Conservation (phyloP, 2,113 vertebrate genomes). For the Phycodurus eques region DNA sequence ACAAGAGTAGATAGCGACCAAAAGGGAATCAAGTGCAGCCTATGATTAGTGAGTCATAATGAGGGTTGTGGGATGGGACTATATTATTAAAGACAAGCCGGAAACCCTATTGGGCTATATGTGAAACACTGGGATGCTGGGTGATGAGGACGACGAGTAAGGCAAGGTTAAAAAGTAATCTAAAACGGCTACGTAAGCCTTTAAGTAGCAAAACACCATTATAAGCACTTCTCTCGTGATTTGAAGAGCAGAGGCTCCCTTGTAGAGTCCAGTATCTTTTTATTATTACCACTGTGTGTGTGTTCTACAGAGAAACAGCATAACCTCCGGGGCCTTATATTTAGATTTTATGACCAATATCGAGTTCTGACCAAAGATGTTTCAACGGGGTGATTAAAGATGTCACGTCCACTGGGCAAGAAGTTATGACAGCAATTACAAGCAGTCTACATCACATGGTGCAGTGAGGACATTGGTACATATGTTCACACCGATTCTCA, state of each 20-base stretch:
- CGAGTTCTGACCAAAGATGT: constrained; percentile 62
- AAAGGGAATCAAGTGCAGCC: constrained; percentile 61
- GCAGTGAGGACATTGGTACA: constrained; percentile 27
- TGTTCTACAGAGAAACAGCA: constrained; percentile 50
- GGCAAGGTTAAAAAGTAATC: constrained; percentile 8
- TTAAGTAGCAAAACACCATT: constrained; percentile 1
- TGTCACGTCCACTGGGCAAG: constrained; percentile 35
- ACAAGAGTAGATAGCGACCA: constrained; percentile 31
- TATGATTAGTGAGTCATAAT: constrained; percentile 69
- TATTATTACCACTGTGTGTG: constrained; percentile 26
- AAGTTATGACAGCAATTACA: constrained; percentile 38
- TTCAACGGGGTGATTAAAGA: constrained; percentile 53
- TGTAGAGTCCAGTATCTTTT: constrained; percentile 6
- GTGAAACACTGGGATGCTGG: constrained; percentile 44
- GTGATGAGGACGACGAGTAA: constrained; percentile 20
- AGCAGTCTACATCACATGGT: constrained; percentile 34
- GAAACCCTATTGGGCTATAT: constrained; percentile 45
- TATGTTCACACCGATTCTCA: constrained; percentile 15
- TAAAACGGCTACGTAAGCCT: constrained; percentile 8
- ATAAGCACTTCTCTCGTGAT: constrained; percentile 23
- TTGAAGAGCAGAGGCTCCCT: constrained; percentile 17
- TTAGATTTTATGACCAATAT: constrained; percentile 74
- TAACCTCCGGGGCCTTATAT: constrained; percentile 57
- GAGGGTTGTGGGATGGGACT: constrained; percentile 52
- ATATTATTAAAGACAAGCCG: constrained; percentile 64